These are phyloP conservation scores for Chaetodon auriga DNA, from an alignment of 2,113 vertebrate species.

Conservation along the genomic window DNA sequence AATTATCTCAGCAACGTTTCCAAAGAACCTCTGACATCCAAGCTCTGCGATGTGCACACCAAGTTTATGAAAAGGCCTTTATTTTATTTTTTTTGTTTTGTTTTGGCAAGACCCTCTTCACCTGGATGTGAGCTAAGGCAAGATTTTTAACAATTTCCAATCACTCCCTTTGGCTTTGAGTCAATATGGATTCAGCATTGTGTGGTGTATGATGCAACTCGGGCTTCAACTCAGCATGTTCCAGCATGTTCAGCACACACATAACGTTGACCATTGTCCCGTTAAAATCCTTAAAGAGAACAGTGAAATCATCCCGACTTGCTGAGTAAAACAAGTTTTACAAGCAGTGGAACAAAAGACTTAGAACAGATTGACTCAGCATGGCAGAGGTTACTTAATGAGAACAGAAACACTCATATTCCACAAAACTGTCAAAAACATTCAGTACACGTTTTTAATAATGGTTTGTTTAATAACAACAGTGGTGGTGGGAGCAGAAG, in stretches of 20 bases:
- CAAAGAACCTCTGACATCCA: slow-evolving; percentile 42
- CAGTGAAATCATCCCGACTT: background rate
- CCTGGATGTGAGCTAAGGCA: background rate
- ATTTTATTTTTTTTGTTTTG: background rate
- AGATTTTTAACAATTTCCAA: background rate
- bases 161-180: background rate
- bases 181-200: background rate
- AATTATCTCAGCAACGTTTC: slow-evolving; percentile 37
- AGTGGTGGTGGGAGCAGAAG: background rate
- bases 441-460: background rate
- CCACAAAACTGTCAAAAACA: background rate
- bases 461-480: background rate
- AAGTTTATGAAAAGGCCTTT: slow-evolving; percentile 5
- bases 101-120: background rate
- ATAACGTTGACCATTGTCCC: background rate
- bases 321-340: background rate
- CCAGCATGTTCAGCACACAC: background rate
- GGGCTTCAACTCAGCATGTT: background rate
- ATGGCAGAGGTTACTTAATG: background rate
- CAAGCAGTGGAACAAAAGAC: background rate
- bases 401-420: background rate
- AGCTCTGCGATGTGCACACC: slow-evolving; percentile 7
- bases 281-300: background rate
- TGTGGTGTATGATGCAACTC: background rate
- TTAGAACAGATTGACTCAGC: background rate